Evolutionary conservation across 1,140 invertebrate genomes (phyloP), one percentile per base, ranked within the genome.

Genomic region (Eurytemora carolleeae): DNA sequence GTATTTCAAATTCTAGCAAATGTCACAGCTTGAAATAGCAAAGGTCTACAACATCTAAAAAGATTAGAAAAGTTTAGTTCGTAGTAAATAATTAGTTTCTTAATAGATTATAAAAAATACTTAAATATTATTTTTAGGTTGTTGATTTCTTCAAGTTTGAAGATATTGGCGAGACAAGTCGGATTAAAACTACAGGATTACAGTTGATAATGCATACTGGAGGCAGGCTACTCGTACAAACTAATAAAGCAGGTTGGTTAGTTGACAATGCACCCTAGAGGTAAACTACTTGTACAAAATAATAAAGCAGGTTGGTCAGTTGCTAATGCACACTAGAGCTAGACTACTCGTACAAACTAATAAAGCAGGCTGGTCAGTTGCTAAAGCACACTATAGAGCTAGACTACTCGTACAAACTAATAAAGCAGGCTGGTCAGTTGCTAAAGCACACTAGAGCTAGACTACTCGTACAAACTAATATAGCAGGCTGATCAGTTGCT

Each of bases 161-260:
- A 57, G 60, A 62, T 19, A 62, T 62, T 24, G 60, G 54, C 17
- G 60, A 62, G 54, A 54, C 54, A 54, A 54, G 44, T 24, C 58
- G 52, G 16, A 24, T 62, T 3, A 62, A 62, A 24, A 21, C 44
- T 2, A 23, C 17, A 17, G 60, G 53, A 17, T 23, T 62, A 58
- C 60, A 62, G 57, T 18, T 62, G 19, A 24, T 26, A 18, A 58
- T 53, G 20, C 53, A 62, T 25, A 55, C 19, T n/a, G 60, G 60
- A 15, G 54, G 24, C n/a, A 18, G 60, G 3, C 44, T 62, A n/a
- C 17, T 58, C 16, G 25, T 57, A n/a, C 21, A 19, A 18, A 62
- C 53, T 23, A 17, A 18, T 25, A 62, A 62, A 25, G 60, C 60
- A 19, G 53, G 21, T 57, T n/a, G n/a, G n/a, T n/a, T n/a, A 62